Base-by-base conservation (phyloP, 2,797 vertebrate genomes). In the Takifugu ocellatus region DNA sequence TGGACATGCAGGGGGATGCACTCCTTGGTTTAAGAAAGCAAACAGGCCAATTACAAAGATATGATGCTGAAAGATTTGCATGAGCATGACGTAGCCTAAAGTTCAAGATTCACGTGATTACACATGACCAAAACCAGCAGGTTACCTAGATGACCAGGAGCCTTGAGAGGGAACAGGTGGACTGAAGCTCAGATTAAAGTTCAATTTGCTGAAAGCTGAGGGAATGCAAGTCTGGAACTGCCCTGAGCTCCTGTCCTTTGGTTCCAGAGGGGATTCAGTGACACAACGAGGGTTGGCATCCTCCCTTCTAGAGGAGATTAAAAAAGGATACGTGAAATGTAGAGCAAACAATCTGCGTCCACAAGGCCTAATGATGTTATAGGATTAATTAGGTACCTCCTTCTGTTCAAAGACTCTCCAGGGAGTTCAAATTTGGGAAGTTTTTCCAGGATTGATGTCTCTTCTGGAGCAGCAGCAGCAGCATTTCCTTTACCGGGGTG, bases 181-280 rank as follows among this genome's bases (percentile, higher is more conserved):
- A 72, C 94, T 94, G 68, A 93, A 93, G 25, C 93, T 94, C 66
- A 92, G 90, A 59, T 96, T 93, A 31, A 92, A 85, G 1, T 92
- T 90, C 74, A 98, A 49, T 75, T 96, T 96, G 89, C 93, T 97
- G 82, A 99, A 99, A 70, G 97, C 97, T 15, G 96, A 98, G 0
- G 95, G 96, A 2, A 93, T 98, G 88, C 95, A 98, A 63, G 98
- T 92, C 78, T 96, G 94, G 84, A 99, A 98, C 12, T 88, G 88
- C 4, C 26, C 74, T 42, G 90, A 87, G 49, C 86, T 89, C 72
- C 77, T 87, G 21, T 94, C 91, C 48, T 70, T 89, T 72, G 87
- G 92, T 59, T 94, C 92, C 31, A 89, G 61, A 0, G 93, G 91
- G 29, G 93, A 94, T 48, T 87, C 91, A 10, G 81, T 84, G 61